Conservation (phyloP, 2,888 invertebrate species). For the Pyralis farinalis region DNA sequence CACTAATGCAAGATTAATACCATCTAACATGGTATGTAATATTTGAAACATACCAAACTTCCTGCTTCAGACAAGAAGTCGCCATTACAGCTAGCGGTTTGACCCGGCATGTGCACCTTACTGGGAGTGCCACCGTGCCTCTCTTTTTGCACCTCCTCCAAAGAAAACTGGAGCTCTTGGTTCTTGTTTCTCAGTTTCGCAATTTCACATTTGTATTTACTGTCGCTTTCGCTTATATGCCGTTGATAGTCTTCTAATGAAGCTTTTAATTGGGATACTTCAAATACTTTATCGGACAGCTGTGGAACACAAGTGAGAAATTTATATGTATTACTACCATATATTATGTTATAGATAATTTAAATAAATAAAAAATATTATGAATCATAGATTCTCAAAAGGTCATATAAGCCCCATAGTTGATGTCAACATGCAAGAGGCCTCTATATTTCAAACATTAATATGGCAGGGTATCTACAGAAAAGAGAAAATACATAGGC, state of each 20-base stretch:
- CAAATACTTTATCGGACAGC: constrained; percentile 89
- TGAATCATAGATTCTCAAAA: too few species aligned
- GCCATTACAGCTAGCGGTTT: constrained; percentile 70
- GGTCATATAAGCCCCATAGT: too few species aligned
- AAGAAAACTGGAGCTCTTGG: constrained; percentile 66
- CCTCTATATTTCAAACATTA: too few species aligned
- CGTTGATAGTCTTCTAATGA: constrained; percentile 85
- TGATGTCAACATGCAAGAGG: too few species aligned
- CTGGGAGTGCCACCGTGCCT: constrained; percentile 54
- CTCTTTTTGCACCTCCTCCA: constrained; percentile 68
- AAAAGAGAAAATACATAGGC: too few species aligned
- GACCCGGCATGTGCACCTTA: constrained; percentile 60
- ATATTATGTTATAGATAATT: too few species aligned
- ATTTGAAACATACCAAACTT: constrained; percentile 81
- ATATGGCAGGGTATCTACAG: too few species aligned
- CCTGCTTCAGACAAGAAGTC: constrained; percentile 80
- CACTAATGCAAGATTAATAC: too few species aligned
- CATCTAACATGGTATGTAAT: too few species aligned
- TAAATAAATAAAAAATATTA: too few species aligned
- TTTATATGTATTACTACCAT: too few species aligned
- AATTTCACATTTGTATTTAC: constrained; percentile 79
- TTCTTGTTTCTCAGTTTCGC: constrained; percentile 81
- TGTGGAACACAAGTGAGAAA: too few species aligned
- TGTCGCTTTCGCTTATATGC: constrained; percentile 83
- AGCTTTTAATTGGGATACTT: constrained; percentile 84